A percentile compares a stretch with the other conserved stretches of the same genome.
Evolutionary conservation across 1,140 invertebrate species (phyloP).

Genomic region (Pseudobourletiella spinata): DNA sequence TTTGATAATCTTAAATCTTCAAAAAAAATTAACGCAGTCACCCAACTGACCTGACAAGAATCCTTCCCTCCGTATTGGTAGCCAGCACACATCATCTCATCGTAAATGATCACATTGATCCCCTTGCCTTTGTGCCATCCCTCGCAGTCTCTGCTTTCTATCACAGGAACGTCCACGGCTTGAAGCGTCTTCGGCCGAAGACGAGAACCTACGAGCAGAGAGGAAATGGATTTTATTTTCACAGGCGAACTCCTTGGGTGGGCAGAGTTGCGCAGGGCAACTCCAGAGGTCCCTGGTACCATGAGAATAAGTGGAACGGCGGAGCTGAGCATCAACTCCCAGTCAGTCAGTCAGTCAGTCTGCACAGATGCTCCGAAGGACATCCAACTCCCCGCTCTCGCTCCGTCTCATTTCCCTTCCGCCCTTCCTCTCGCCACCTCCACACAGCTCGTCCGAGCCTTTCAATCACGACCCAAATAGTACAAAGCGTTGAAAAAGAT

Average conservation of each 20-base stretch:
- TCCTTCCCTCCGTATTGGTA: slow-evolving; percentile 82
- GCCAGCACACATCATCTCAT: slow-evolving; percentile 95
- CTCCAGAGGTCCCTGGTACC: no score
- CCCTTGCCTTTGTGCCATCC: slow-evolving; percentile 52
- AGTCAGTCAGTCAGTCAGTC: no score
- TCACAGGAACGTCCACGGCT: slow-evolving; percentile 83
- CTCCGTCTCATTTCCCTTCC: no score
- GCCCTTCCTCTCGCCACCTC: no score
- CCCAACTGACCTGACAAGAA: slow-evolving; percentile 55
- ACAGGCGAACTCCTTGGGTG: background rate
- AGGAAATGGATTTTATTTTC: slow-evolving; percentile 7
- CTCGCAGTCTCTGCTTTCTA: slow-evolving; percentile 78
- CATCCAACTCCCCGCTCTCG: no score
- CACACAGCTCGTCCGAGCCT: no score
- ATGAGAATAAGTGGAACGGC: no score
- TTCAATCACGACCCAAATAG: no score
- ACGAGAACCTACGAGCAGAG: slow-evolving; percentile 55
- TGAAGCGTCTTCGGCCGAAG: slow-evolving; percentile 81
- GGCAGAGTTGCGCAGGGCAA: no score
- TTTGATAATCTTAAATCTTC: slow-evolving; percentile 41
- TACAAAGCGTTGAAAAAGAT: no score
- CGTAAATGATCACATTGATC: slow-evolving; percentile 88
- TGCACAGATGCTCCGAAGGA: no score
- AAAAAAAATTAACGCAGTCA: background rate
- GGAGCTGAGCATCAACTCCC: no score